These are phyloP conservation scores for Stomatorhinus ivindoensis DNA, from an alignment of 2,113 vertebrate species.

Conservation along the genomic window DNA sequence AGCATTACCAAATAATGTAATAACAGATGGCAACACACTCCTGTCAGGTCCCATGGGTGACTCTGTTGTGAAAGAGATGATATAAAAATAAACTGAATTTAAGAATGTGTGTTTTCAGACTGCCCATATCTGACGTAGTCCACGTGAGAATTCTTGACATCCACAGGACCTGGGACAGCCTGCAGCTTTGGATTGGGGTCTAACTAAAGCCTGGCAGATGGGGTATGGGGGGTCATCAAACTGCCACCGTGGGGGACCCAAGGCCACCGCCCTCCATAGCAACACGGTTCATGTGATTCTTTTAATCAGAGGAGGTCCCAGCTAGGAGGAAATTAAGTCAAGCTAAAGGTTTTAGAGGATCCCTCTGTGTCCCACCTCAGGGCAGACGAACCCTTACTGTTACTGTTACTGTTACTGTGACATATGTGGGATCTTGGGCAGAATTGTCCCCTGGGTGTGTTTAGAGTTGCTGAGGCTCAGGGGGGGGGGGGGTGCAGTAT, in stretches of 20 bases:
- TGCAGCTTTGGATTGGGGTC: background rate
- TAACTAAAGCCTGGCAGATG: background rate
- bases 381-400: background rate
- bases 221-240: background rate
- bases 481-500: background rate
- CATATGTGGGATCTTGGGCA: background rate
- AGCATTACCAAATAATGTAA: background rate
- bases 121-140: background rate
- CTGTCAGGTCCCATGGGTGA: background rate
- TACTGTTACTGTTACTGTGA: too few species aligned
- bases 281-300: background rate
- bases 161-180: background rate
- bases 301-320: background rate
- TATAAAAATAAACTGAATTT: background rate
- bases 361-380: background rate
- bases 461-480: background rate
- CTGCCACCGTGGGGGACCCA: background rate
- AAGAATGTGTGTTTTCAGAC: background rate
- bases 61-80: background rate
- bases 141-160: background rate
- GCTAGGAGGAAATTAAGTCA: background rate
- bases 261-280: background rate
- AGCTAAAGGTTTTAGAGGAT: background rate
- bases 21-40: background rate
- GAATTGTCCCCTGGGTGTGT: background rate